Conservation (phyloP, 2,797 vertebrate species). For the Salmo trutta region DNA sequence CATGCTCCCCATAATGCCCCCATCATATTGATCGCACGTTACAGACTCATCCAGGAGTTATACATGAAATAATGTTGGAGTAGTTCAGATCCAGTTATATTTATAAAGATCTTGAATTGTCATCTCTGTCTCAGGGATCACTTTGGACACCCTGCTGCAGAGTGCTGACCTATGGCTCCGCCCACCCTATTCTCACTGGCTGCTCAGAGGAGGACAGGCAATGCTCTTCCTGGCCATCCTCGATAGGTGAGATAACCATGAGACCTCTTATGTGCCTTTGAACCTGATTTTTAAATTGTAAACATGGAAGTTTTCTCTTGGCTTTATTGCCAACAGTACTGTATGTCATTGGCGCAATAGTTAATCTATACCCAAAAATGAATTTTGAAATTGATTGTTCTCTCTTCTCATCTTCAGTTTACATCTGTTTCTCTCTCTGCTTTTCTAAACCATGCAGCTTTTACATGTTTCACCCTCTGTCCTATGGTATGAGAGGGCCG, state of each 20-base stretch:
- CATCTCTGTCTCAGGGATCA: constrained; percentile 78
- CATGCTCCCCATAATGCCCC: neutral
- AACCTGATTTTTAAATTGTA: neutral
- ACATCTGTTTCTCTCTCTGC: neutral
- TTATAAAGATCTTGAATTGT: neutral
- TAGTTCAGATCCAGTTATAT: neutral
- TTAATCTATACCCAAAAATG: neutral
- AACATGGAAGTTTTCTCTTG: neutral
- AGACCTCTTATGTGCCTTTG: neutral
- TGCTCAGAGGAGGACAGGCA: constrained; percentile 73
- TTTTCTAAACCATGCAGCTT: constrained; percentile 77
- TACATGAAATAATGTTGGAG: neutral
- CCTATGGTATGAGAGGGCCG: constrained; percentile 93
- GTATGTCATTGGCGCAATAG: neutral
- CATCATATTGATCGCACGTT: neutral
- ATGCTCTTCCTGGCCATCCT: constrained; percentile 75
- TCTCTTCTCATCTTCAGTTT: neutral
- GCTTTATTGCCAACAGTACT: neutral
- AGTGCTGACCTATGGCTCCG: constrained; percentile 73
- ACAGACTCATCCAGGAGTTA: neutral
- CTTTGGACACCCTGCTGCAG: constrained; percentile 83
- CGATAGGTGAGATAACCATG: constrained; percentile 80
- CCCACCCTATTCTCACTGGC: constrained; percentile 58
- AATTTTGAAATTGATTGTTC: neutral
- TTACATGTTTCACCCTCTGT: constrained; percentile 94